phyloP scores from a whole-genome alignment of 2,888 invertebrate genomes.

The Erynnis tages region DNA sequence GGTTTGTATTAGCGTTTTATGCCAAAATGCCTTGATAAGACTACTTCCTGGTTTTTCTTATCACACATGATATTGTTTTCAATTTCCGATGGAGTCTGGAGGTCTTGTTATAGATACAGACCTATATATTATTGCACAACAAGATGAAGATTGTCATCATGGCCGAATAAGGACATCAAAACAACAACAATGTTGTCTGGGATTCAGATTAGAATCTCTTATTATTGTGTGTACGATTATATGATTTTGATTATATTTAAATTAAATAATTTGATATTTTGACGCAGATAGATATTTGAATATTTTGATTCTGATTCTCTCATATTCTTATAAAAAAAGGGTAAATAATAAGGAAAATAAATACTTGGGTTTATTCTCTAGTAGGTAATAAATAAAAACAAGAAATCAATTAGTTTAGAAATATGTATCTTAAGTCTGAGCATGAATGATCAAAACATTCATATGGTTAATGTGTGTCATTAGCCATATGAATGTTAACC shows the following conservation, averaged over 20 bases:
- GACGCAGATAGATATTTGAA: too few relatives aligned
- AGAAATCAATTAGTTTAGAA: too few relatives aligned
- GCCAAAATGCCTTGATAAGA: constrained; percentile 18
- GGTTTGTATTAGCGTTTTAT: constrained; percentile 14
- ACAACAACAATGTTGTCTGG: background rate
- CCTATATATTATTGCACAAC: constrained; percentile 63
- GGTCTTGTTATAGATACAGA: constrained; percentile 1
- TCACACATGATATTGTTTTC: constrained; percentile 39
- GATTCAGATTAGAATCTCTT: background rate
- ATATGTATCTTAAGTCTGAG: too few relatives aligned
- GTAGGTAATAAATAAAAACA: too few relatives aligned
- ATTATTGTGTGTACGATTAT: background rate
- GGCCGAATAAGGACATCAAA: constrained; percentile 4
- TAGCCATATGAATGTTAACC: too few relatives aligned
- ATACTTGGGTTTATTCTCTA: too few relatives aligned
- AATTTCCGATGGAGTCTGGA: constrained; percentile 38
- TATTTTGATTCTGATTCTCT: too few relatives aligned
- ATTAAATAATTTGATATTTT: too few relatives aligned
- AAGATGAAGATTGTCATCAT: constrained; percentile 48
- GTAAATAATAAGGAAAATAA: too few relatives aligned
- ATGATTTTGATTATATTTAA: background rate
- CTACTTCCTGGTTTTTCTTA: constrained; percentile 38
- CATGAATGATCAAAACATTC: too few relatives aligned
- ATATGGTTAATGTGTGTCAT: too few relatives aligned
- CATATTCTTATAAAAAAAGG: too few relatives aligned